Base-by-base conservation (phyloP, 1,140 invertebrate genomes). In the Scaptodrosophila lebanonensis region DNA sequence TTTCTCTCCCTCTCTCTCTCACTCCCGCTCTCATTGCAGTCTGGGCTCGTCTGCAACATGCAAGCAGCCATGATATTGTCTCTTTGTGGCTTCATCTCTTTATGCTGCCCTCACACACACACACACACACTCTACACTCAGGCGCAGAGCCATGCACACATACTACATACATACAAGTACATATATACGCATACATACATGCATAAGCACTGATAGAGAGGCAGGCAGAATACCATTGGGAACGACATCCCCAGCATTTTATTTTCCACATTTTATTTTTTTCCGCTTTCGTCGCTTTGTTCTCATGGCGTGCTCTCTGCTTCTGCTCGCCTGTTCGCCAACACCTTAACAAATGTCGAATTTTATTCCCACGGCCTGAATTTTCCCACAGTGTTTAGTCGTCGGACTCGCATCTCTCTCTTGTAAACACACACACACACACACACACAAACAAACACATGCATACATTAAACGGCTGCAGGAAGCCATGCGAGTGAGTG, bases 351-450 rank as follows among this genome's bases (percentile, higher is more conserved):
- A 86, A 86, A 86, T 84, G 84, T 85, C 84, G 83, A 67, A 85
- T 77, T 72, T 85, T 85, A 85, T 86, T 86, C 84, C 84, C 84
- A 86, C 84, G 84, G 84, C 84, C 79, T 77, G 79, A 84, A 86
- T 86, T 83, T 85, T 85, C 83, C 83, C 83, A 85, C 83, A 84
- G 56, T 59, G 51, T 54, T 54, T 43, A 18, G 13, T 33, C 32
- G 8, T 33, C 32, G 8, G 3, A 5, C 3, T n/a, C 17, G 35
- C 35, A 15, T 12, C 13, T 38, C 6, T 38, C 11, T n/a, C n/a
- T n/a, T n/a, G n/a, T n/a, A n/a, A n/a, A n/a, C 45, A 51, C 16
- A 44, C 5, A 18, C 38, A 32, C 6, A 7, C 36, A 36, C 36
- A 25, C 35, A 49, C 18, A 59, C 48, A 56, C 35, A 56, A 58